A percentile compares a stretch with the other conserved stretches of the same genome.
These are phyloP conservation scores for Monoplex corrugatus DNA, from an alignment of 2,888 invertebrate genomes.

Conservation along the genomic window DNA sequence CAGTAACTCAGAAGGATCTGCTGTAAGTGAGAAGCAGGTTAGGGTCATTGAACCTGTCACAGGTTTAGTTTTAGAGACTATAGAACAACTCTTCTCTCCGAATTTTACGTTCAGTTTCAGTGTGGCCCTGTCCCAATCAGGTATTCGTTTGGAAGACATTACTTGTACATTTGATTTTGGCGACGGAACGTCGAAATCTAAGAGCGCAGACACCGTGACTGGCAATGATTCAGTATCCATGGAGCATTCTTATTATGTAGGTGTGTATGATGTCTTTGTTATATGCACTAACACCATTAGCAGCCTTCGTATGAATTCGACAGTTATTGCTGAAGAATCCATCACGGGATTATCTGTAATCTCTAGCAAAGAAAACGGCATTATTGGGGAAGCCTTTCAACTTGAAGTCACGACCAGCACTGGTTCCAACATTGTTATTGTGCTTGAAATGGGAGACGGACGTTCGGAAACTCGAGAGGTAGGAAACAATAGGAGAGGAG, in stretches of 20 bases:
- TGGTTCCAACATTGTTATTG: constrained; percentile 62
- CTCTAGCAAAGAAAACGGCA: constrained; percentile 46
- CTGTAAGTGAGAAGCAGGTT: constrained; percentile 35
- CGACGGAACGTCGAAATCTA: constrained; percentile 49
- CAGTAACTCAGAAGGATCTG: constrained; percentile 57
- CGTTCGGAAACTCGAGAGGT: constrained; percentile 48
- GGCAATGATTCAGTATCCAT: constrained; percentile 24
- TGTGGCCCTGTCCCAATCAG: constrained; percentile 10
- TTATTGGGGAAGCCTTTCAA: constrained; percentile 55
- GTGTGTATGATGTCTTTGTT: constrained; percentile 55
- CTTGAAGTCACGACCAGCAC: constrained; percentile 55
- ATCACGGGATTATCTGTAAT: constrained; percentile 57
- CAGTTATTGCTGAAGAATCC: constrained; percentile 59
- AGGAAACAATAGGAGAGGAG: constrained; percentile 58
- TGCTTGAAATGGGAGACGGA: constrained; percentile 56
- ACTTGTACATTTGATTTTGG: constrained; percentile 57
- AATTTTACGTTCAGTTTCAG: constrained; percentile 27
- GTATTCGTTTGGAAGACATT: constrained; percentile 40
- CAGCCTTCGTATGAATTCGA: constrained; percentile 48
- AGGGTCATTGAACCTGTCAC: constrained; percentile 57
- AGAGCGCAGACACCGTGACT: constrained; percentile 43
- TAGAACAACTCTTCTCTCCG: constrained; percentile 43
- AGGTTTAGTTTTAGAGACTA: constrained; percentile 50
- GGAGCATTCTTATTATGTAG: constrained; percentile 58
- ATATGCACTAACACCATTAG: constrained; percentile 64